These are phyloP conservation scores for Aphidius colemani DNA, from an alignment of 2,888 invertebrate species.

Conservation along the genomic window DNA sequence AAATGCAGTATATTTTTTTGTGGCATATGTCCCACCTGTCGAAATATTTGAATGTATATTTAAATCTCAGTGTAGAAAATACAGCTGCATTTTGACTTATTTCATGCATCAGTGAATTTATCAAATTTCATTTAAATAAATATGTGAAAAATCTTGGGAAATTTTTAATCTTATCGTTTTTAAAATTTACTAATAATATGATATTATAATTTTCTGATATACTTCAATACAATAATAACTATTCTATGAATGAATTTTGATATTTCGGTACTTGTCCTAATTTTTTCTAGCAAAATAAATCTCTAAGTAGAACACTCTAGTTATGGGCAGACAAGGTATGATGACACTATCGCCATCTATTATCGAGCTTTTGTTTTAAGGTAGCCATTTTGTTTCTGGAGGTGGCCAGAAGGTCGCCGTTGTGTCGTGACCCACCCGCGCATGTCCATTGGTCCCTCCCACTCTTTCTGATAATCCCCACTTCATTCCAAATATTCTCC, in stretches of 20 bases:
- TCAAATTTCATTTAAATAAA: not conserved
- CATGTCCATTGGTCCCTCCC: conserved; percentile 63
- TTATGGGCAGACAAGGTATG: conserved; percentile 5
- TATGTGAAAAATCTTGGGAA: not conserved
- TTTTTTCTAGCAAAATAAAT: too few species aligned
- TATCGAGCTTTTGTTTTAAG: conserved; percentile 45
- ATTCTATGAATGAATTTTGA: too few species aligned
- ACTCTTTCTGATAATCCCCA: conserved; percentile 39
- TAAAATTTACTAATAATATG: too few species aligned
- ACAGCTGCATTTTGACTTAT: not conserved
- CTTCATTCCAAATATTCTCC: conserved; percentile 41
- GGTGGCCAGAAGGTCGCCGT: conserved; percentile 62
- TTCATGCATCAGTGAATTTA: not conserved
- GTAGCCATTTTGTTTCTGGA: conserved; percentile 69
- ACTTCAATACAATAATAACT: too few species aligned
- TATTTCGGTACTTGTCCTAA: too few species aligned
- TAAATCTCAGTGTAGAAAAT: not conserved
- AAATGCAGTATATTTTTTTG: not conserved
- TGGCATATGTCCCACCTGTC: conserved; percentile 25
- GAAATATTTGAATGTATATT: conserved; percentile 8
- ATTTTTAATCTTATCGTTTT: too few species aligned
- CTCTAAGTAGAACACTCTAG: not conserved
- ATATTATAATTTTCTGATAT: too few species aligned
- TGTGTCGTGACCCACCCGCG: conserved; percentile 61
- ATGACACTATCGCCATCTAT: conserved; percentile 59